These are phyloP conservation scores for Myiothlypis coronata DNA, from an alignment of 2,797 vertebrate species.

Conservation along the genomic window DNA sequence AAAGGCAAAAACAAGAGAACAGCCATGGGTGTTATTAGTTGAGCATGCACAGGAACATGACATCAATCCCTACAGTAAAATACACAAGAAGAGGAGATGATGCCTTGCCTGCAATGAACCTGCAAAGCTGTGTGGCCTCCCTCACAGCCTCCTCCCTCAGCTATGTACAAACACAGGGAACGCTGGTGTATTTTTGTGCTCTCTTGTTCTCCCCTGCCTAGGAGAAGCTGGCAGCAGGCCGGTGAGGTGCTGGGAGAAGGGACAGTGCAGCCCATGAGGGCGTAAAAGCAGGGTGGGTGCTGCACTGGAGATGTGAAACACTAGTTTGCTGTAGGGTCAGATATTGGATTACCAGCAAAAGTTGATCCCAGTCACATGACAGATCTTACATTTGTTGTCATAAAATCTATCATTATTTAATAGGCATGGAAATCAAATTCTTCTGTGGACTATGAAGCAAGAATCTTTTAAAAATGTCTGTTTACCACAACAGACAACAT, in stretches of 20 bases:
- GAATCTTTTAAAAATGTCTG: conserved; percentile 26
- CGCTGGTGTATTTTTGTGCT: neutral
- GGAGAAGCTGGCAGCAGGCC: neutral
- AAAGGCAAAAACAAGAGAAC: neutral
- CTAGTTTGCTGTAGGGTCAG: neutral
- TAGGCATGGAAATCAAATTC: conserved; percentile 54
- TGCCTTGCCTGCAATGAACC: neutral
- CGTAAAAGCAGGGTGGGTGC: neutral
- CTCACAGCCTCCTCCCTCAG: neutral
- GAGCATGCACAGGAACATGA: accelerated
- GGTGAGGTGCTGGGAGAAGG: neutral
- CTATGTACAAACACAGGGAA: neutral
- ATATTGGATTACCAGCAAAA: conserved; percentile 51
- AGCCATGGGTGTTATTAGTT: neutral
- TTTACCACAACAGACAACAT: conserved; percentile 34
- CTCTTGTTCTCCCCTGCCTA: accelerated
- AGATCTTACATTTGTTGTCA: conserved; percentile 56
- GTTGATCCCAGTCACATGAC: conserved; percentile 14
- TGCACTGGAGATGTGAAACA: neutral
- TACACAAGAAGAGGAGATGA: neutral
- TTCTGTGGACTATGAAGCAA: conserved; percentile 26
- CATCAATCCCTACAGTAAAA: neutral
- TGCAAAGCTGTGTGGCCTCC: neutral
- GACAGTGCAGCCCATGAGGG: neutral
- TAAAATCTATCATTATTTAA: conserved; percentile 69